Evolutionary conservation across 1,140 invertebrate species (phyloP), one percentile per base, ranked within the genome.

Genomic region (Polyergus mexicanus): DNA sequence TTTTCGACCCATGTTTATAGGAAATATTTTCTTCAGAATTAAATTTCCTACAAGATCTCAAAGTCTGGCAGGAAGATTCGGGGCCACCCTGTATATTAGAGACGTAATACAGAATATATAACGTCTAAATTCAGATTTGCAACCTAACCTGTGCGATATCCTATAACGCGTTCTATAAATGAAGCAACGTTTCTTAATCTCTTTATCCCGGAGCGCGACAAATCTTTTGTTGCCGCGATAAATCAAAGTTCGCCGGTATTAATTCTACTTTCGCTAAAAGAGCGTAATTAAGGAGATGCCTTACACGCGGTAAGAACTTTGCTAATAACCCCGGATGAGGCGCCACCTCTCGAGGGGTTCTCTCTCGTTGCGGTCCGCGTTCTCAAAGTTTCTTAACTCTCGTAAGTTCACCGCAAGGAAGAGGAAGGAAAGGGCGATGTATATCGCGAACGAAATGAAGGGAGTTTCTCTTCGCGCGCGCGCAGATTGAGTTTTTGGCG

Each of bases 361-460:
- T 77, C 87, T 81, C 84, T 22, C 80, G 75, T 76, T 85, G 90
- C 78, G 88, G 86, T 89, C 44, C 85, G 86, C 91, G 92, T 92
- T 92, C 92, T 89, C 87, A 69, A 92, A 93, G 87, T 93, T 93
- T 93, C 84, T 91, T 92, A 92, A 92, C 91, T 93, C 88, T 90
- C 92, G 86, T 88, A 92, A 91, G 90, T 86, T 89, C 84, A 44
- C 86, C 86, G 77, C 63, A 68, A 80, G 78, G 85, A 77, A 66
- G 78, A 90, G 85, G 87, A 89, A 78, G 78, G 65, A 58, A 62
- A 83, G 85, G 47, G 69, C 60, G 78, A 54, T 35, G 62, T 84
- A 76, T 86, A 87, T 78, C 75, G 77, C 56, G 66, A 90, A 87
- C 91, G 89, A 90, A 90, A 91, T 90, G 90, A 92, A 91, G 90